phyloP scores from a whole-genome alignment of 2,113 vertebrate genomes.

The Camelus bactrianus region DNA sequence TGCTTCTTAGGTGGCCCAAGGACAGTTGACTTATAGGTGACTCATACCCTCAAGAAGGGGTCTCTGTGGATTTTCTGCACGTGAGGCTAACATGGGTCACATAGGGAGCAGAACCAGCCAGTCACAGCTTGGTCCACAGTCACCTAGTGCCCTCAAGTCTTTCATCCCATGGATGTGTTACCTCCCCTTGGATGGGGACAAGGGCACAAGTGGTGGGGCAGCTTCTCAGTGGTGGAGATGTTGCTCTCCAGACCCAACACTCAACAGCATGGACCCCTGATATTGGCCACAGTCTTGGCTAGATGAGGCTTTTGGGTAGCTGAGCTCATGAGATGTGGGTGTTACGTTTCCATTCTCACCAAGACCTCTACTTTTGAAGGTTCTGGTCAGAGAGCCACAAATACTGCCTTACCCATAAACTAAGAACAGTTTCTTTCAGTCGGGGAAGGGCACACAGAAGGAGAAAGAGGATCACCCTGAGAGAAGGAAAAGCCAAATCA shows the following conservation, averaged over 20 bases:
- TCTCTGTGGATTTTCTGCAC: background rate
- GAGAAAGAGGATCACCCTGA: background rate
- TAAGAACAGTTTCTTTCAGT: background rate
- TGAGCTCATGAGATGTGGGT: background rate
- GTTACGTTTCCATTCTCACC: background rate
- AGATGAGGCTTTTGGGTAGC: background rate
- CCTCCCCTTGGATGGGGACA: background rate
- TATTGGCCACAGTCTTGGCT: background rate
- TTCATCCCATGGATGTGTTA: background rate
- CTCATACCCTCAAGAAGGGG: too few species aligned
- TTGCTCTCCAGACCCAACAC: rapidly evolving
- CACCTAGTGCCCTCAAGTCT: background rate
- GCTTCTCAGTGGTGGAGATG: background rate
- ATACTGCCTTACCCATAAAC: background rate
- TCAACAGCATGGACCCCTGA: background rate
- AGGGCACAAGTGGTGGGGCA: background rate
- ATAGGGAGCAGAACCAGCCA: background rate
- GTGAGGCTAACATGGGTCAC: background rate
- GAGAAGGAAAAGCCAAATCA: background rate
- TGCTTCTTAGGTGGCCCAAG: background rate
- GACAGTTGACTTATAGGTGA: background rate
- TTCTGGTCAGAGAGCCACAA: background rate
- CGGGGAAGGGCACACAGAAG: background rate
- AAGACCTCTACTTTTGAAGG: background rate
- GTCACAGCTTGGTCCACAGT: background rate